These are phyloP conservation scores for Thumatha senex DNA, from an alignment of 2,888 invertebrate species.

Conservation along the genomic window DNA sequence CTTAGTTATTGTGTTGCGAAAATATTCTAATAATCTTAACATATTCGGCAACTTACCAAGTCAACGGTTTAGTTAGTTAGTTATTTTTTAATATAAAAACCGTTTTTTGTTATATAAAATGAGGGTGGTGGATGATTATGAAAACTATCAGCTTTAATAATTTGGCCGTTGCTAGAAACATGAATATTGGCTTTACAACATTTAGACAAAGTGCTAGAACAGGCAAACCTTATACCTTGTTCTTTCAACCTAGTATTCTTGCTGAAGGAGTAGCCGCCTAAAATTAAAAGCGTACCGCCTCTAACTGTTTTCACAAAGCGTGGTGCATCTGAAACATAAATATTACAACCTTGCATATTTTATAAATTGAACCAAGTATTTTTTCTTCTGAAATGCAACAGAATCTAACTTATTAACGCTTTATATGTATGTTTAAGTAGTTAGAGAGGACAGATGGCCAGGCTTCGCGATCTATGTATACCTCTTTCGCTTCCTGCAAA, in stretches of 20 bases:
- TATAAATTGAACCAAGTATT: not conserved
- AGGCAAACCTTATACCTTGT: constrained; percentile 41
- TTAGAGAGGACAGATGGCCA: too few species aligned
- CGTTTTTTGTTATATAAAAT: constrained; percentile 29
- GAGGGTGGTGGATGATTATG: constrained; percentile 47
- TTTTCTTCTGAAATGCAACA: too few species aligned
- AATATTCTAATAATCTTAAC: too few species aligned
- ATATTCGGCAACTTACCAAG: too few species aligned
- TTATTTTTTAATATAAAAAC: constrained; percentile 34
- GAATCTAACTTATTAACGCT: too few species aligned
- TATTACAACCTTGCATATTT: not conserved
- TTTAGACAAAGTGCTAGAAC: constrained; percentile 40
- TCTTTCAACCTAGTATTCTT: constrained; percentile 39
- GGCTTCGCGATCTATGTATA: too few species aligned
- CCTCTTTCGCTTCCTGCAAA: too few species aligned
- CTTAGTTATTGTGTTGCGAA: too few species aligned
- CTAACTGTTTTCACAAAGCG: constrained; percentile 14
- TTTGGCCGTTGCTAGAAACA: constrained; percentile 33
- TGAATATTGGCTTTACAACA: constrained; percentile 48
- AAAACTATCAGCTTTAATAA: constrained; percentile 26
- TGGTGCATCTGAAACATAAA: constrained; percentile 7
- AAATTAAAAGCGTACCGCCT: constrained; percentile 35
- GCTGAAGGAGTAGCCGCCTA: constrained; percentile 46
- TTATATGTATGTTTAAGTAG: too few species aligned
- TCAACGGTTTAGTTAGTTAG: too few species aligned